Percentiles rank a stretch among this genome's conserved stretches.
phyloP scores from a whole-genome alignment of 2,113 vertebrate species.

The Smithornis capensis region DNA sequence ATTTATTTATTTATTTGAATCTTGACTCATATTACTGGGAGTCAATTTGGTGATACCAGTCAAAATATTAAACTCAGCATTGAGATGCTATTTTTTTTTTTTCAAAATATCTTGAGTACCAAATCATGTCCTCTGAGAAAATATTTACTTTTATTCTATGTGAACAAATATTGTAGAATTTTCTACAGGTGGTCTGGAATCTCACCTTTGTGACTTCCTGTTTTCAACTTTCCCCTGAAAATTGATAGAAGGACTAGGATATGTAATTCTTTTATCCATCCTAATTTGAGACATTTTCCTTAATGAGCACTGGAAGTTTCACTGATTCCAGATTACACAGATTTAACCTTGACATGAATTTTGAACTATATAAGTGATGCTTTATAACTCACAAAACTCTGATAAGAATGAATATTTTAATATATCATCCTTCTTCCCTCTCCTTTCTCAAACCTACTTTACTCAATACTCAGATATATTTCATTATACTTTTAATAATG shows the following conservation, averaged over 20 bases:
- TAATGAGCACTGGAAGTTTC: background rate
- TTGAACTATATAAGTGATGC: background rate
- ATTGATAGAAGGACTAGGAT: background rate
- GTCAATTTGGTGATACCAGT: background rate
- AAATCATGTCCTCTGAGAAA: background rate
- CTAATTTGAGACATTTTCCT: constrained; percentile 14
- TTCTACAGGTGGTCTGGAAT: background rate
- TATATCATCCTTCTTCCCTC: background rate
- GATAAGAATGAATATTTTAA: background rate
- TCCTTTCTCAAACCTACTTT: background rate
- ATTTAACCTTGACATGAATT: background rate
- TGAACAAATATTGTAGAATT: background rate
- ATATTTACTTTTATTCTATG: background rate
- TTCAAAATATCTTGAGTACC: background rate
- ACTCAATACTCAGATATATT: background rate
- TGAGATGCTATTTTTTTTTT: background rate
- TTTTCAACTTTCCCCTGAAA: background rate
- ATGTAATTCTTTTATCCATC: background rate
- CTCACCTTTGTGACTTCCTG: background rate
- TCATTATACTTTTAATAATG: background rate
- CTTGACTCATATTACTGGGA: background rate
- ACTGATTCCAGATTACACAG: background rate
- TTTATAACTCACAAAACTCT: background rate
- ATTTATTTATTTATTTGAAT: background rate
- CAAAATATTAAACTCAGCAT: background rate